Conservation (phyloP, 2,113 vertebrate species). For the Panurus biarmicus region DNA sequence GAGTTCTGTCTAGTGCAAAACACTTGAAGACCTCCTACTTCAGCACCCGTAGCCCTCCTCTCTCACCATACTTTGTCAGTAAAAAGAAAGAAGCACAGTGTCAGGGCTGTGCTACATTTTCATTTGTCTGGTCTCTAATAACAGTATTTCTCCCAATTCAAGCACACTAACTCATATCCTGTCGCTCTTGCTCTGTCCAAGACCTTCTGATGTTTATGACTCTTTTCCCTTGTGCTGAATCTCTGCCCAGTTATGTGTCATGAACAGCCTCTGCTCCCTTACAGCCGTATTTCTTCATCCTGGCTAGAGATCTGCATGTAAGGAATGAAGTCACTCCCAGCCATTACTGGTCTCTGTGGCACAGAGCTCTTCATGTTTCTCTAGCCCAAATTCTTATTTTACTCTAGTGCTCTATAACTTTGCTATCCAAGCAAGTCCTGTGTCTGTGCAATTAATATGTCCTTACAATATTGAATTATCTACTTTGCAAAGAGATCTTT, state of each 20-base stretch:
- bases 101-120: background rate
- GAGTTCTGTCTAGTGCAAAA: background rate
- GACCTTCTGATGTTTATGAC: constrained; percentile 9
- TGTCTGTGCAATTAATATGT: background rate
- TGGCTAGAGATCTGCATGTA: background rate
- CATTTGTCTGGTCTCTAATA: background rate
- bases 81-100: background rate
- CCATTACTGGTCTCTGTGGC: background rate
- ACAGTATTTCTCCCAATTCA: background rate
- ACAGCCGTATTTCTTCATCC: background rate
- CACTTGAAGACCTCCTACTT: background rate
- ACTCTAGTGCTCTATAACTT: background rate
- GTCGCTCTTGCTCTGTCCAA: background rate
- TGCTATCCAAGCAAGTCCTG: background rate
- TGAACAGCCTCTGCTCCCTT: background rate
- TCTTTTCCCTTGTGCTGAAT: background rate
- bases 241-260: constrained; percentile 22
- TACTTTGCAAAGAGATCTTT: background rate
- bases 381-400: background rate
- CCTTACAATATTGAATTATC: background rate
- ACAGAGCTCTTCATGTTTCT: background rate
- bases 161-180: background rate
- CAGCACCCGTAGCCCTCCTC: background rate
- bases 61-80: background rate
- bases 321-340: constrained; percentile 51